Evolutionary conservation across 2,888 invertebrate genomes (phyloP), one percentile per base, ranked within the genome.

Genomic region (Eumerus sabulonum): DNA sequence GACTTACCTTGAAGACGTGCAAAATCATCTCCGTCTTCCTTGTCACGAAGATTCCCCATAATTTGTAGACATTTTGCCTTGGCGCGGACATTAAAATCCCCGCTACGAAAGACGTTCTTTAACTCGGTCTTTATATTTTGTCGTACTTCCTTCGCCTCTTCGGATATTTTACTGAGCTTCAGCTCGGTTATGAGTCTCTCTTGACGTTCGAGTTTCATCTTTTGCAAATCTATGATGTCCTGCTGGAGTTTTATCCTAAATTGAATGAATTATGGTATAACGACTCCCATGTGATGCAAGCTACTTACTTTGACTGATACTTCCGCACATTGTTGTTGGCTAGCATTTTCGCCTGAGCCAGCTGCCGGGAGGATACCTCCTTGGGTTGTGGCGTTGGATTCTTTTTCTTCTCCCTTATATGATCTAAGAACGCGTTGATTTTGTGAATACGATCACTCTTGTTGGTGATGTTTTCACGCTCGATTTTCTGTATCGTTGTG

Each of bases 131-230:
- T 90, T 1, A 93, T 87, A 83, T 92, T 91, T 66, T 92, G 91
- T 57, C 90, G 91, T 74, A 92, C 91, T 71, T 92, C 90, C 56
- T 90, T 90, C 0, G 93, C 90, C 67, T 93, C 93, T 82, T 93
- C 92, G 48, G 92, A 89, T 19, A 94, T 91, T 87, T 92, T 93
- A 68, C 93, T 92, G 59, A 94, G 88, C 85, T 93, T 93, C 0
- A 95, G 87, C 84, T 94, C 92, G 85, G 94, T 92, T 68, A 95
- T 95, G n/a, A 93, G 85, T 83, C 92, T 91, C 82, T 92, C 92
- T 86, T 95, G 94, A 72, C 94, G 92, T 71, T 93, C 92, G 71
- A 95, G 86, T 88, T 94, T 94, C 1, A 91, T 88, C 85, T 92
- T 93, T 86, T 95, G 94, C 27, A 92, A 87, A 27, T 93, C 92